Evolutionary conservation across 2,113 vertebrate species (phyloP).

Genomic region (Ursus arctos): DNA sequence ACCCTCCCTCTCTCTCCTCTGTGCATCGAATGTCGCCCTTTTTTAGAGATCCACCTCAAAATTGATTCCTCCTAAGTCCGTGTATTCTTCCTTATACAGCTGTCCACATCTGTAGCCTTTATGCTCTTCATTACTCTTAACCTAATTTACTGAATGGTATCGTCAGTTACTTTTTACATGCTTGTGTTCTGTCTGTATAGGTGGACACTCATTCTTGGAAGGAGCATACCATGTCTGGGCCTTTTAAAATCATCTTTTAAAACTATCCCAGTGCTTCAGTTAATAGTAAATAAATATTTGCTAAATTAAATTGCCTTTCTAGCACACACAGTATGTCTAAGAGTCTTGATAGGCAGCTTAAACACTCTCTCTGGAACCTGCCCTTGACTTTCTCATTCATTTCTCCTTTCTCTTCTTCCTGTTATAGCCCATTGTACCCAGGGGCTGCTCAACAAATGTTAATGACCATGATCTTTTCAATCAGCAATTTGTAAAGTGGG

Average conservation of each 20-base stretch:
- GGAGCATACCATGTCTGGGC: neutral
- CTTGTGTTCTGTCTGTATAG: neutral
- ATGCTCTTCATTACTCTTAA: neutral
- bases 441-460: slow-evolving; percentile 68
- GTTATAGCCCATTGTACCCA: neutral
- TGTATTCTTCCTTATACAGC: neutral
- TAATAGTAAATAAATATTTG: slow-evolving; percentile 30
- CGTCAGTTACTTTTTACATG: neutral
- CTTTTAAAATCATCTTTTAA: slow-evolving; percentile 10
- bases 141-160: neutral
- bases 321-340: neutral
- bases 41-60: slow-evolving; percentile 21
- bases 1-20: neutral
- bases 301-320: neutral
- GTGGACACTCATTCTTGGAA: neutral
- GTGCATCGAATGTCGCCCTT: neutral
- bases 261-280: neutral
- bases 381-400: slow-evolving; percentile 59
- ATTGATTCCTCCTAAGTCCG: neutral
- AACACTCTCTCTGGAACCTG: slow-evolving; percentile 25
- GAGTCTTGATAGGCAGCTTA: neutral
- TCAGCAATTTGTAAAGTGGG: slow-evolving; percentile 66
- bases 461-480: slow-evolving; percentile 71
- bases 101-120: neutral
- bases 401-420: slow-evolving; percentile 64